phyloP scores from a whole-genome alignment of 1,140 invertebrate genomes.

The Solenopsis invicta region DNA sequence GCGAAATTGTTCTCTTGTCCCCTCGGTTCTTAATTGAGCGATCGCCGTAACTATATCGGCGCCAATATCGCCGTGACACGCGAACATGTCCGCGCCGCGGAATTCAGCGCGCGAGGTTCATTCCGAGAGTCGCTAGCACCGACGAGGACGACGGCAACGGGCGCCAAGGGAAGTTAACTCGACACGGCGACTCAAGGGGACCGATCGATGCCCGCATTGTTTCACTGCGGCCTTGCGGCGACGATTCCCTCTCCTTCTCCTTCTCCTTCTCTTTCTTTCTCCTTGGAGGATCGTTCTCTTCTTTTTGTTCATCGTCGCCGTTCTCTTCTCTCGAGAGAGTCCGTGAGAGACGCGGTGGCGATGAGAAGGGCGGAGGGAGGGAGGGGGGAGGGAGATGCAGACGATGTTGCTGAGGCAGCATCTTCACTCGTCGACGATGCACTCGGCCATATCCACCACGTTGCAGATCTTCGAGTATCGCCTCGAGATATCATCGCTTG shows the following conservation, averaged over 20 bases:
- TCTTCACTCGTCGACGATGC: conserved; percentile 50
- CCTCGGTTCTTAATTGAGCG: conserved; percentile 39
- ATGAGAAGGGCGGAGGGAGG: conserved; percentile 60
- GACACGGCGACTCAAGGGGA: conserved; percentile 49
- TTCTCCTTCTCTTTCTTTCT: not conserved
- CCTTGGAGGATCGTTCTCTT: not conserved
- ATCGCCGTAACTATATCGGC: conserved; percentile 21
- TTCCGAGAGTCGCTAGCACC: not conserved
- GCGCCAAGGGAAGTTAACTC: conserved; percentile 35
- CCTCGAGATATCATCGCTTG: conserved; percentile 74
- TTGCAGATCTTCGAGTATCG: conserved; percentile 78
- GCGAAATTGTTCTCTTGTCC: not conserved
- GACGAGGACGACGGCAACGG: not conserved
- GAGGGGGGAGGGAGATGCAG: conserved; percentile 20
- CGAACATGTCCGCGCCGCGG: conserved; percentile 1
- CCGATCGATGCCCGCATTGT: conserved; percentile 78
- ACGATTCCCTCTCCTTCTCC: not conserved
- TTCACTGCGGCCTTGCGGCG: conserved; percentile 63
- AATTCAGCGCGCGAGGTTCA: conserved; percentile 27
- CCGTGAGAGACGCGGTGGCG: conserved; percentile 25
- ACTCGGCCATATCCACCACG: conserved; percentile 73
- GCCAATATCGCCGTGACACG: conserved; percentile 44
- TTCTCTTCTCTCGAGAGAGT: conserved; percentile 18
- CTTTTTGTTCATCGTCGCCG: conserved; percentile 28
- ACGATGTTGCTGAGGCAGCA: conserved; percentile 71